These are phyloP conservation scores for Phanerotoma sp. DNA, from an alignment of 2,888 invertebrate genomes.

Conservation along the genomic window DNA sequence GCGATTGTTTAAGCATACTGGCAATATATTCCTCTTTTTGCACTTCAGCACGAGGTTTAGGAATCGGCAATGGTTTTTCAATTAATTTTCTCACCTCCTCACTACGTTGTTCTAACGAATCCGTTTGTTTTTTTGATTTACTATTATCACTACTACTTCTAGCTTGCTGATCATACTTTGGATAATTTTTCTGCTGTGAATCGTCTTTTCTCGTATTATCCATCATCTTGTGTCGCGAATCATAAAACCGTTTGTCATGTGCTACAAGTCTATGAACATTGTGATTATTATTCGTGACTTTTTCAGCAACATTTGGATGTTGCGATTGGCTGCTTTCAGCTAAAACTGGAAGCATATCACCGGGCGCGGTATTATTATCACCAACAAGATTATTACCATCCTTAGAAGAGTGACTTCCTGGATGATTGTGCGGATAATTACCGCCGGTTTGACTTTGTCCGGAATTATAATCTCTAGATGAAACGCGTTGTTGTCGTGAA, in stretches of 20 bases:
- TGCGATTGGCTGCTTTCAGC: constrained; percentile 25
- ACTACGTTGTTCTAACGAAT: constrained; percentile 45
- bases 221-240: constrained; percentile 43
- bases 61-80: constrained; percentile 46
- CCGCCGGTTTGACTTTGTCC: constrained; percentile 26
- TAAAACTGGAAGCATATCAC: constrained; percentile 5
- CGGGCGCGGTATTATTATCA: constrained; percentile 11
- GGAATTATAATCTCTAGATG: constrained; percentile 42
- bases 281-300: constrained; percentile 44
- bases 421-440: constrained; percentile 26
- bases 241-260: constrained; percentile 43
- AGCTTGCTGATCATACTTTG: constrained; percentile 41
- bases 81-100: constrained; percentile 52
- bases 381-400: constrained; percentile 13
- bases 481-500: constrained; percentile 41
- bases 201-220: constrained; percentile 41
- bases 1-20: constrained; percentile 46
- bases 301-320: constrained; percentile 39
- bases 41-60: constrained; percentile 45
- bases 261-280: constrained; percentile 28
- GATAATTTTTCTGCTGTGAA: constrained; percentile 42
- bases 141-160: too few relatives aligned
- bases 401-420: constrained; percentile 22
- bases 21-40: constrained; percentile 45
- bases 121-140: constrained; percentile 41